Conservation (phyloP, 2,888 invertebrate genomes). For the Agrotis puta region DNA sequence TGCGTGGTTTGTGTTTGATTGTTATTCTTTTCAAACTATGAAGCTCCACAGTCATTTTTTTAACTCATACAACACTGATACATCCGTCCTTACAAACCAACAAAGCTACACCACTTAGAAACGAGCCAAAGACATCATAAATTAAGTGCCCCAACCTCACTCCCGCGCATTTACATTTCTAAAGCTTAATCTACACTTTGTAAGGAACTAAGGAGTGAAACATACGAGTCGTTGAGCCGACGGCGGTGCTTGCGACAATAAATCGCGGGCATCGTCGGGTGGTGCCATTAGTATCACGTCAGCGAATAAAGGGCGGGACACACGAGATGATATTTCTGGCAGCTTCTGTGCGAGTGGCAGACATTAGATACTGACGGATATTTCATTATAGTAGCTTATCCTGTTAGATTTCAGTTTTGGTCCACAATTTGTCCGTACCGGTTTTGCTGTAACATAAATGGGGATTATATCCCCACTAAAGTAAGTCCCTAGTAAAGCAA, state of each 20-base stretch:
- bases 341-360: not conserved
- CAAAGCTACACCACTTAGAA: conserved; percentile 19
- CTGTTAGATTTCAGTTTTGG: not conserved
- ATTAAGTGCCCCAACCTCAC: conserved; percentile 49
- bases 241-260: conserved; percentile 62
- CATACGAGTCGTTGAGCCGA: conserved; percentile 66
- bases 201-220: conserved; percentile 58
- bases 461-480: too few species aligned
- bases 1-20: not conserved
- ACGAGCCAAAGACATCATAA: conserved; percentile 50
- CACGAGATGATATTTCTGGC: conserved; percentile 36
- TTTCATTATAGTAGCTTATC: not conserved
- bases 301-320: conserved; percentile 63
- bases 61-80: not conserved
- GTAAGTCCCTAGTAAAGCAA: too few species aligned
- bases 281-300: conserved; percentile 70
- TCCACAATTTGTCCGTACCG: not conserved
- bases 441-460: not conserved
- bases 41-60: not conserved
- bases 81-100: too few species aligned
- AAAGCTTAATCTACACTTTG: conserved; percentile 67
- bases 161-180: conserved; percentile 60
- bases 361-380: not conserved
- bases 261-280: conserved; percentile 70
- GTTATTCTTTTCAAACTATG: not conserved